These are phyloP conservation scores for Gadus macrocephalus DNA, from an alignment of 2,113 vertebrate species.

Conservation along the genomic window DNA sequence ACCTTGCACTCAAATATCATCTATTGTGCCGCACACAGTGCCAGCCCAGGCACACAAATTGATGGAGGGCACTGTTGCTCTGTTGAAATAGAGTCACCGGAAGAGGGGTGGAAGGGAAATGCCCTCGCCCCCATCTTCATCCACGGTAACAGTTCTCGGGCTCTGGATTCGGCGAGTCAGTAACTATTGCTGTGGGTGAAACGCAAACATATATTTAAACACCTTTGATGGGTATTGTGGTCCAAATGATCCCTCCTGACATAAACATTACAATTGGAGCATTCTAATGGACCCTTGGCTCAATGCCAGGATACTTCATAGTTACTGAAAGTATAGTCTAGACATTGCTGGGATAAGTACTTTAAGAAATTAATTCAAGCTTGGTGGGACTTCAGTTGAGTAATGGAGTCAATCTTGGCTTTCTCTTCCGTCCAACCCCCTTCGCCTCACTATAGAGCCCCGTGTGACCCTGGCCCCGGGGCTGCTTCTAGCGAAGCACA, in stretches of 20 bases:
- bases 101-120: conserved; percentile 18
- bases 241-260: too few relatives aligned
- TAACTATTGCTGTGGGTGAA: too few relatives aligned
- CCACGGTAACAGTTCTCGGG: too few relatives aligned
- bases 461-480: neutral
- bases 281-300: too few relatives aligned
- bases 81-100: conserved; percentile 3
- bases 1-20: conserved; percentile 63
- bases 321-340: too few relatives aligned
- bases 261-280: too few relatives aligned
- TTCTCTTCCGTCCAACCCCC: conserved; percentile 5
- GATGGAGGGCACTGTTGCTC: conserved; percentile 47
- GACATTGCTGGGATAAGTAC: too few relatives aligned
- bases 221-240: too few relatives aligned
- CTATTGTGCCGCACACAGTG: conserved; percentile 57
- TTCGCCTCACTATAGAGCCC: conserved; percentile 16
- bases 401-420: conserved; percentile 23
- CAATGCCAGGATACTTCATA: too few relatives aligned
- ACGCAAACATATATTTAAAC: too few relatives aligned
- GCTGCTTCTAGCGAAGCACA: neutral
- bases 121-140: conserved; percentile 22
- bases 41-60: conserved; percentile 53
- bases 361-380: too few relatives aligned
- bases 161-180: too few relatives aligned
- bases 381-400: conserved; percentile 7